phyloP scores from a whole-genome alignment of 2,888 invertebrate genomes.

The Colletes collaris region DNA sequence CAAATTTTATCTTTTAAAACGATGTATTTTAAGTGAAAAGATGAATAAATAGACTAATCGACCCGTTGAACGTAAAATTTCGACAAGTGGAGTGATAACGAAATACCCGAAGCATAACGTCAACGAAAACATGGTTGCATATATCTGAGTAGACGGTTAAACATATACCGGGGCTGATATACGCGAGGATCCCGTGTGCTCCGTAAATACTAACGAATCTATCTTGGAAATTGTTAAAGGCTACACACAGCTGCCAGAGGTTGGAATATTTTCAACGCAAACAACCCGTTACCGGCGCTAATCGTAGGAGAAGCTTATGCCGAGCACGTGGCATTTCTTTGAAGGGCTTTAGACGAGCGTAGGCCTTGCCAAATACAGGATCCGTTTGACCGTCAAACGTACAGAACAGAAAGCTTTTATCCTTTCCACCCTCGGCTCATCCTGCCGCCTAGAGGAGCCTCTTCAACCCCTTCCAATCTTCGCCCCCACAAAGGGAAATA shows the following conservation, averaged over 20 bases:
- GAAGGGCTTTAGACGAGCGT: conserved; percentile 70
- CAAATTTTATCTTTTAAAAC: too few species aligned
- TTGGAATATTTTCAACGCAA: conserved; percentile 73
- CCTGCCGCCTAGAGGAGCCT: conserved; percentile 69
- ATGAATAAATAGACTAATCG: too few species aligned
- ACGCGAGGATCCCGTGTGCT: conserved; percentile 31
- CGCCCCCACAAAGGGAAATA: conserved; percentile 67
- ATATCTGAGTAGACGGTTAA: conserved; percentile 12
- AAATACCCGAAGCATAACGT: not conserved
- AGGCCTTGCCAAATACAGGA: conserved; percentile 78
- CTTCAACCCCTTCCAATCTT: conserved; percentile 58
- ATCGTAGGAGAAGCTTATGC: conserved; percentile 75
- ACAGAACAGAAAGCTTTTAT: conserved; percentile 77
- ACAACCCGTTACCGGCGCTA: conserved; percentile 73
- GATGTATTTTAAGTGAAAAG: too few species aligned
- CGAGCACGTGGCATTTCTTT: conserved; percentile 75
- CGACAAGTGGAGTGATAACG: conserved; percentile 9
- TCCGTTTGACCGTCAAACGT: conserved; percentile 78
- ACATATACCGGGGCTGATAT: conserved; percentile 39
- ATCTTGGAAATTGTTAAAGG: conserved; percentile 62
- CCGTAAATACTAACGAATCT: conserved; percentile 58
- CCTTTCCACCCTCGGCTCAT: conserved; percentile 74
- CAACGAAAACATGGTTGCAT: conserved; percentile 7
- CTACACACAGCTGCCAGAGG: conserved; percentile 21
- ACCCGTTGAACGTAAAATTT: not conserved